These are phyloP conservation scores for Bolinopsis microptera DNA, from an alignment of 37 sponge, comb jelly and placozoan species.

Conservation along the genomic window DNA sequence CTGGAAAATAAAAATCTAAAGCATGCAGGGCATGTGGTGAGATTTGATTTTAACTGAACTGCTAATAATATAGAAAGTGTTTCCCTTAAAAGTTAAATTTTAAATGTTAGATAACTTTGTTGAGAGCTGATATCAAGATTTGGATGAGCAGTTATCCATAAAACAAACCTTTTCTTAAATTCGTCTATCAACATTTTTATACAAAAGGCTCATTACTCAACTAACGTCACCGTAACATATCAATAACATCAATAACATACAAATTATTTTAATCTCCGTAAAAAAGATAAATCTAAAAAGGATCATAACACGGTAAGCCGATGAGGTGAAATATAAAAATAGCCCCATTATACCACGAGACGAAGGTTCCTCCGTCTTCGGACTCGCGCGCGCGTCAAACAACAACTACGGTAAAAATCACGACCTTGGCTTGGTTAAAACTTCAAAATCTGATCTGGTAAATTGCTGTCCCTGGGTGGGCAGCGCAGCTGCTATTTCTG, in stretches of 20 bases:
- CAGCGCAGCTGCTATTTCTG: conserved; percentile 1
- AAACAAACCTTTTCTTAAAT: neutral
- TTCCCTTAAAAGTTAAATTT: no score
- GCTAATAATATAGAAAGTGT: no score
- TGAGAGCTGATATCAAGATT: no score
- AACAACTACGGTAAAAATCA: neutral
- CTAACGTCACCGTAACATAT: neutral
- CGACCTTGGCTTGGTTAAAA: neutral
- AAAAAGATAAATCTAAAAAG: conserved; percentile 31
- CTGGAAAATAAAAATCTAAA: neutral
- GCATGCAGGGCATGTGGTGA: no score
- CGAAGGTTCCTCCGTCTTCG: neutral
- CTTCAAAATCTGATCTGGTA: conserved; percentile 31
- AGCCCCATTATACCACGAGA: neutral
- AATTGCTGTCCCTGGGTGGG: neutral
- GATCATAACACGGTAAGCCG: neutral
- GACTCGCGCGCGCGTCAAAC: neutral
- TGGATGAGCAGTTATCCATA: no score
- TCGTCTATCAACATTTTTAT: neutral
- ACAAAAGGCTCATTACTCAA: neutral
- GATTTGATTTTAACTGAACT: no score
- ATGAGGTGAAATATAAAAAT: neutral
- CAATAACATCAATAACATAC: conserved; percentile 32
- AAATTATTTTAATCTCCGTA: conserved; percentile 47
- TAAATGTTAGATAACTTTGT: no score